Evolutionary conservation across 2,113 vertebrate species (phyloP).

Genomic region (Silurus glanis): DNA sequence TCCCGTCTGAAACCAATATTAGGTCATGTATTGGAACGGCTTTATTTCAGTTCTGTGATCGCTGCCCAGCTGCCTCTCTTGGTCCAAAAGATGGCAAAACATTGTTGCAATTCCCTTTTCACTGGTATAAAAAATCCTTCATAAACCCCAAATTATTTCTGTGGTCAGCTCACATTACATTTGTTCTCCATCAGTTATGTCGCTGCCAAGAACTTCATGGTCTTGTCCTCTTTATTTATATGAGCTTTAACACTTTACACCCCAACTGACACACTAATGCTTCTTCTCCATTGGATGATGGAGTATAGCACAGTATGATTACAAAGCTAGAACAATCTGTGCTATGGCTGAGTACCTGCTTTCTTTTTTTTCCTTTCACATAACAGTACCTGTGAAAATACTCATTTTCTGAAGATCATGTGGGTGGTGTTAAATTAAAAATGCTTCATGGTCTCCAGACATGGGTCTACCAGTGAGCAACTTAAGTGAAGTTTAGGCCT

Average conservation of each 20-base stretch:
- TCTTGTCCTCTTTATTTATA: not conserved
- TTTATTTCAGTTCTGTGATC: not conserved
- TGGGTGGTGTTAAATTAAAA: not conserved
- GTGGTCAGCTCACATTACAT: not conserved
- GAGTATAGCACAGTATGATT: not conserved
- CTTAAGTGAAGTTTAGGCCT: too few relatives aligned
- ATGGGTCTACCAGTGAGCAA: not conserved
- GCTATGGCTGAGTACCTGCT: not conserved
- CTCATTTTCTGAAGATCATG: not conserved
- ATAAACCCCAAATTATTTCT: not conserved
- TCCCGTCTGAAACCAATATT: not conserved
- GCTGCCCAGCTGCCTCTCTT: not conserved
- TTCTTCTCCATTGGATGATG: not conserved
- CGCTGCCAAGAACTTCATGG: not conserved
- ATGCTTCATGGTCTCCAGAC: not conserved
- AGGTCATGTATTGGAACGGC: not conserved
- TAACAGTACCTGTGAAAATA: not conserved
- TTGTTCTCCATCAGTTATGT: not conserved
- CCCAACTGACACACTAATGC: not conserved
- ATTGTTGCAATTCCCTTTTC: not conserved
- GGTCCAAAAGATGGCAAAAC: not conserved
- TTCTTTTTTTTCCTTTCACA: not conserved
- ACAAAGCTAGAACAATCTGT: not conserved
- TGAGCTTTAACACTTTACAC: constrained; percentile 17
- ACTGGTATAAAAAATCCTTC: not conserved